Percentiles rank a stretch among this genome's conserved stretches.
These are phyloP conservation scores for Anser brachyrhynchus DNA, from an alignment of 2,113 vertebrate species.

Conservation along the genomic window DNA sequence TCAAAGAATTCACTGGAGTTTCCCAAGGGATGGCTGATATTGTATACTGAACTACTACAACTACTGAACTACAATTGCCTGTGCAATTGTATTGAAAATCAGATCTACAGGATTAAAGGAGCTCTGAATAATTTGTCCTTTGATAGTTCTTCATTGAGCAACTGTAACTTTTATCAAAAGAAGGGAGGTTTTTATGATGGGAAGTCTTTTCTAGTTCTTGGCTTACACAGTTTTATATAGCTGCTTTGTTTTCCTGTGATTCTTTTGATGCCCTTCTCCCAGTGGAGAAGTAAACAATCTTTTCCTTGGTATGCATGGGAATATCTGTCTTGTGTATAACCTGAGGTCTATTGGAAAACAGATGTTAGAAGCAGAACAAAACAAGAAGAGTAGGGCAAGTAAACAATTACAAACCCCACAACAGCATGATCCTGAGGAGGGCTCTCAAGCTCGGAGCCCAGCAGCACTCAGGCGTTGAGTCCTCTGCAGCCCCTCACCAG, in stretches of 20 bases:
- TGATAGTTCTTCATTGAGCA: neutral
- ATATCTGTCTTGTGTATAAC: neutral
- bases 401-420: neutral
- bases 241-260: neutral
- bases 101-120: neutral
- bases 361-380: neutral
- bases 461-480: rapidly evolving
- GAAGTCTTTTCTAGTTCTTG: neutral
- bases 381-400: neutral
- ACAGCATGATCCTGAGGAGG: neutral
- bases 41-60: neutral
- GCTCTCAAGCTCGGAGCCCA: neutral
- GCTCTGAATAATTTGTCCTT: neutral
- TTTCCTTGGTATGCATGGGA: neutral
- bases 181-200: neutral
- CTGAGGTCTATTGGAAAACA: neutral
- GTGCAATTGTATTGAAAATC: neutral
- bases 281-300: neutral
- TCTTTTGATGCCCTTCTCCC: neutral
- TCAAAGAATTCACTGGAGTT: neutral
- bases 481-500: neutral
- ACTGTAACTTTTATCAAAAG: neutral
- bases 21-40: neutral
- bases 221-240: neutral
- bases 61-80: neutral